phyloP scores from a whole-genome alignment of 1,140 invertebrate genomes.

The Trichonephila clavipes region DNA sequence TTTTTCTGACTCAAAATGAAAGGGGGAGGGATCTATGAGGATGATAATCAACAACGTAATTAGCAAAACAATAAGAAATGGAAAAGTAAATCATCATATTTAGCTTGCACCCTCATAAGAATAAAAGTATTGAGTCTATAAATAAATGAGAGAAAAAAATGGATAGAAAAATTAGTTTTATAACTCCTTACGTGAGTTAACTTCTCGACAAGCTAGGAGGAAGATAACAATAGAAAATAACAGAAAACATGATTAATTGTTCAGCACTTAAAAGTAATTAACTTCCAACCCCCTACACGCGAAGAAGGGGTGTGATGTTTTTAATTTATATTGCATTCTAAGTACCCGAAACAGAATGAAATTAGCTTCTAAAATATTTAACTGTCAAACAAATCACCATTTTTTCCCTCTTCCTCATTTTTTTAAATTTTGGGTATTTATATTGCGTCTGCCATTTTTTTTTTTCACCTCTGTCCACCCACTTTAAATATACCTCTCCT shows the following conservation, averaged over 20 bases:
- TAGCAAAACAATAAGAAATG: slow-evolving; percentile 30
- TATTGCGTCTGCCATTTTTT: neutral
- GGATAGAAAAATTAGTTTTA: slow-evolving; percentile 1
- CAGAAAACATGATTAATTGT: slow-evolving; percentile 53
- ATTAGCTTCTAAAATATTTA: neutral
- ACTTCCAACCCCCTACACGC: neutral
- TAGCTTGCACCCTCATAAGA: neutral
- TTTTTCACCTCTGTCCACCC: neutral
- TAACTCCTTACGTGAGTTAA: slow-evolving; percentile 5
- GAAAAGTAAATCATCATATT: slow-evolving; percentile 42
- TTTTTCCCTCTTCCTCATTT: neutral
- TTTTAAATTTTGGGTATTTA: neutral
- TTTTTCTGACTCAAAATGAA: neutral
- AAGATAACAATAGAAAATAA: slow-evolving; percentile 36
- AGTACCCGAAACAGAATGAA: neutral
- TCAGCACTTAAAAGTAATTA: slow-evolving; percentile 24
- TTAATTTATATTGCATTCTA: slow-evolving; percentile 1
- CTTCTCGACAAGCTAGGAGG: neutral
- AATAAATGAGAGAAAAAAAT: neutral
- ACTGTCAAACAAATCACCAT: neutral
- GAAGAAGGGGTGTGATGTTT: neutral
- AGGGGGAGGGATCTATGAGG: neutral
- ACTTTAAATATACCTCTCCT: neutral
- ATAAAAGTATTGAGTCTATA: neutral
- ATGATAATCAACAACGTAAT: slow-evolving; percentile 21